Percentiles rank a stretch among this genome's conserved stretches.
Conservation (phyloP, 2,888 invertebrate species). For the Mellilla xanthometata region DNA sequence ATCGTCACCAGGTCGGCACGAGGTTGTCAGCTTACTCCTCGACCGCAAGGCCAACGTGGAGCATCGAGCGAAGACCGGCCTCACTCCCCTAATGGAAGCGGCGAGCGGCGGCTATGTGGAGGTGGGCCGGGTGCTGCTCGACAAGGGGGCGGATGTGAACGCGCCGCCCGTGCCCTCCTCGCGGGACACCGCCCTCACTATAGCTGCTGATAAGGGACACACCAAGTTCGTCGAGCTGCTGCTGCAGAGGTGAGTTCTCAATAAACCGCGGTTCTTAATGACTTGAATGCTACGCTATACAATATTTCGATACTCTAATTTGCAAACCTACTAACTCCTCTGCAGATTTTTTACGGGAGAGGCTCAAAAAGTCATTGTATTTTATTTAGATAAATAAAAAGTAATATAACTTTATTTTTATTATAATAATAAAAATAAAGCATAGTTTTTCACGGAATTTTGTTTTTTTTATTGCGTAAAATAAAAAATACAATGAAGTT, state of each 20-base stretch:
- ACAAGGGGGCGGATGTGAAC: slow-evolving; percentile 99
- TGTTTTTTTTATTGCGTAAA: too few relatives aligned
- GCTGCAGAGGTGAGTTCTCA: slow-evolving; percentile 83
- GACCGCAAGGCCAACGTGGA: slow-evolving; percentile 99
- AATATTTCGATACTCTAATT: too few relatives aligned
- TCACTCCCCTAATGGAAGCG: slow-evolving; percentile 99
- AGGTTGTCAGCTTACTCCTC: slow-evolving; percentile 97
- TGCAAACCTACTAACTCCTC: too few relatives aligned
- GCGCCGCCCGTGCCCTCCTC: slow-evolving; percentile 99
- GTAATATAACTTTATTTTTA: too few relatives aligned
- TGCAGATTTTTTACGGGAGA: too few relatives aligned
- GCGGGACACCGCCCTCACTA: slow-evolving; percentile 98
- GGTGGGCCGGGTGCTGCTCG: slow-evolving; percentile 96
- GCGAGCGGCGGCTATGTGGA: slow-evolving; percentile 99
- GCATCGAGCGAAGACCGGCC: slow-evolving; percentile 98
- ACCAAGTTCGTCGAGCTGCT: slow-evolving; percentile 94
- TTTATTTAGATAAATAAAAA: too few relatives aligned
- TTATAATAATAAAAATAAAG: too few relatives aligned
- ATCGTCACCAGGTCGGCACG: slow-evolving; percentile 86
- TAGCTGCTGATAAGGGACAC: slow-evolving; percentile 99
- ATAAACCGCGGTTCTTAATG: too few relatives aligned
- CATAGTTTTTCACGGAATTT: too few relatives aligned
- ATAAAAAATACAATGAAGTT: too few relatives aligned
- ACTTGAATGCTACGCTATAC: too few relatives aligned
- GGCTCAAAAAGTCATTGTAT: too few relatives aligned